phyloP scores from a whole-genome alignment of 2,797 vertebrate genomes.

The Xenopus petersii region DNA sequence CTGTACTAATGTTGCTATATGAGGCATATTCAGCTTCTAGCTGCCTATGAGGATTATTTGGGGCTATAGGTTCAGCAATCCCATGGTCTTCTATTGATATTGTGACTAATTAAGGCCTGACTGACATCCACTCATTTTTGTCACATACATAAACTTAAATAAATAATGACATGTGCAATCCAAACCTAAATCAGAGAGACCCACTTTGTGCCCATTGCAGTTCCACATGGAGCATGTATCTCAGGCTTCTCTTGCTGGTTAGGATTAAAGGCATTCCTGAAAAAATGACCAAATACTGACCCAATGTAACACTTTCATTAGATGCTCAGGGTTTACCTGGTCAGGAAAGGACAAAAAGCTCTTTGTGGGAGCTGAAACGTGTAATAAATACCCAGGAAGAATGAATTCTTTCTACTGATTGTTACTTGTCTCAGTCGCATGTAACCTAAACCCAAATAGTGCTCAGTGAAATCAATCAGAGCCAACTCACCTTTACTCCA shows the following conservation, averaged over 20 bases:
- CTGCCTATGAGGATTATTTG: too few species aligned
- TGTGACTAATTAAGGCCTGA: too few species aligned
- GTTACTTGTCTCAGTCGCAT: neutral
- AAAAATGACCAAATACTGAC: neutral
- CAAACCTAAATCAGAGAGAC: too few species aligned
- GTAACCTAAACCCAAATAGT: conserved; percentile 28
- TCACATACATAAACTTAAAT: too few species aligned
- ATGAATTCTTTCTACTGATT: conserved; percentile 6
- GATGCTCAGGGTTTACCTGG: neutral
- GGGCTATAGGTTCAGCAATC: too few species aligned
- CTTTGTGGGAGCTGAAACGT: conserved; percentile 13
- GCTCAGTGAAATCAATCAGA: conserved; percentile 8
- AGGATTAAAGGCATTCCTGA: neutral
- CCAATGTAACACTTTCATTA: neutral
- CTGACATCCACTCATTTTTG: too few species aligned
- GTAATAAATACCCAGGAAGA: conserved; percentile 11
- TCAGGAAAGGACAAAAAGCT: neutral
- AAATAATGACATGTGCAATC: too few species aligned
- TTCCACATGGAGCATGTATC: too few species aligned
- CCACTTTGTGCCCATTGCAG: too few species aligned
- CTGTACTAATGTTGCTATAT: too few species aligned
- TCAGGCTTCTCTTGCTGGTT: neutral
- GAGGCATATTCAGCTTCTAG: too few species aligned
- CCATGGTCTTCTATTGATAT: too few species aligned
- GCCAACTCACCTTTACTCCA: conserved; percentile 36